phyloP scores from a whole-genome alignment of 2,797 vertebrate genomes.

The Tenualosa ilisha region DNA sequence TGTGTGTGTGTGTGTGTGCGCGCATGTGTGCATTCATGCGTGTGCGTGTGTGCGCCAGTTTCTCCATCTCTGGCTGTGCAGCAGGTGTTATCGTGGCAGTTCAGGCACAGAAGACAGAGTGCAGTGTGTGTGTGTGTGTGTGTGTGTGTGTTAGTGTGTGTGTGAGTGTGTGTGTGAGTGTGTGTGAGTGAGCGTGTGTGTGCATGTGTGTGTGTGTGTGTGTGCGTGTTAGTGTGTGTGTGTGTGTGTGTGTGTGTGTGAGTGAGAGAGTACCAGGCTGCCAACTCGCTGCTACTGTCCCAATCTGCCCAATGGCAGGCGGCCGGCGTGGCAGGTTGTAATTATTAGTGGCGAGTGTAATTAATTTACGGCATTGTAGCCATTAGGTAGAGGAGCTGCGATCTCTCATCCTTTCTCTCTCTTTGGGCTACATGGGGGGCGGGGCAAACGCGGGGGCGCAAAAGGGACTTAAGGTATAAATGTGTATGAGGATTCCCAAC shows the following conservation, averaged over 20 bases:
- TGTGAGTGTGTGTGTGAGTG: not conserved
- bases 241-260: conserved; percentile 21
- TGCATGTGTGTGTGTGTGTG: conserved; percentile 25
- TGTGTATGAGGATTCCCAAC: no score
- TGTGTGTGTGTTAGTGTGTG: no score
- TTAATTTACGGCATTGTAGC: conserved; percentile 62
- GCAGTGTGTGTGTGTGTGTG: not conserved
- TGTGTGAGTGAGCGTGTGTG: no score
- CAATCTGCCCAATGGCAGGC: conserved; percentile 47
- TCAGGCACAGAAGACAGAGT: conserved; percentile 14
- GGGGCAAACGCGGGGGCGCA: no score
- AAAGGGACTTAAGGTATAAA: not conserved
- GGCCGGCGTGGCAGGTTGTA: conserved; percentile 32
- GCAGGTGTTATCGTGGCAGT: conserved; percentile 63
- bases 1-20: conserved; percentile 47
- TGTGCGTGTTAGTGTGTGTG: not conserved
- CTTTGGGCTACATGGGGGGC: no score
- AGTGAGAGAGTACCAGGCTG: conserved; percentile 5
- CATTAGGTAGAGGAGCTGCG: conserved; percentile 51
- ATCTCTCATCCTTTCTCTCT: not conserved
- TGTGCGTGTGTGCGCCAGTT: conserved; percentile 41
- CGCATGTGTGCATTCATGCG: conserved; percentile 40
- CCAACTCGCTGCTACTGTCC: conserved; percentile 5
- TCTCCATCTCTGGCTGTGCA: conserved; percentile 48
- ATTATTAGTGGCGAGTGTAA: conserved; percentile 68